Conservation (phyloP, 2,113 vertebrate species). For the Falcunculus frontatus region DNA sequence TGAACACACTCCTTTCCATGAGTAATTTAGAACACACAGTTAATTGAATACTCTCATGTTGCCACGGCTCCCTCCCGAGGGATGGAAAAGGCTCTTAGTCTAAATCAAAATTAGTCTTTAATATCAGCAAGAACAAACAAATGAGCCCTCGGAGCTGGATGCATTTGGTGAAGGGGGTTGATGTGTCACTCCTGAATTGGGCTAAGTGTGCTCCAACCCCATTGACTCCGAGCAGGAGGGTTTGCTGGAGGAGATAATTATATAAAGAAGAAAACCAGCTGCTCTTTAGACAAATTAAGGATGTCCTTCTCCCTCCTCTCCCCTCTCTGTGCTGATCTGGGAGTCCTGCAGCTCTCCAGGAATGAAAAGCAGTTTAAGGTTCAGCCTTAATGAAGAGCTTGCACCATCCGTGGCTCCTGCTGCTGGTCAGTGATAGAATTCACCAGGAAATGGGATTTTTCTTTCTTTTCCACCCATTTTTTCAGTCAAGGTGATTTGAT, state of each 20-base stretch:
- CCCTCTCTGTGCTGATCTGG: not conserved
- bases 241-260: slow-evolving; percentile 21
- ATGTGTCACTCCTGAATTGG: not conserved
- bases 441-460: not conserved
- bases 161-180: not conserved
- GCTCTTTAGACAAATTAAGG: not conserved
- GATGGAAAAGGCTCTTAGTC: not conserved
- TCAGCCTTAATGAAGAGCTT: not conserved
- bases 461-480: rapidly evolving
- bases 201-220: not conserved
- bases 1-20: not conserved
- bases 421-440: not conserved
- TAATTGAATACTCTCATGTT: not conserved
- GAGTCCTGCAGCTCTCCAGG: not conserved
- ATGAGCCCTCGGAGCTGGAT: not conserved
- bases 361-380: not conserved
- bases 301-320: not conserved
- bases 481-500: not conserved
- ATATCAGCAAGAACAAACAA: slow-evolving; percentile 1
- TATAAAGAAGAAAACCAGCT: not conserved
- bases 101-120: not conserved
- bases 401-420: rapidly evolving
- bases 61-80: not conserved
- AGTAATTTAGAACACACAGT: not conserved
- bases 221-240: not conserved